These are phyloP conservation scores for Elysia chlorotica DNA, from an alignment of 1,140 invertebrate species.

Conservation along the genomic window DNA sequence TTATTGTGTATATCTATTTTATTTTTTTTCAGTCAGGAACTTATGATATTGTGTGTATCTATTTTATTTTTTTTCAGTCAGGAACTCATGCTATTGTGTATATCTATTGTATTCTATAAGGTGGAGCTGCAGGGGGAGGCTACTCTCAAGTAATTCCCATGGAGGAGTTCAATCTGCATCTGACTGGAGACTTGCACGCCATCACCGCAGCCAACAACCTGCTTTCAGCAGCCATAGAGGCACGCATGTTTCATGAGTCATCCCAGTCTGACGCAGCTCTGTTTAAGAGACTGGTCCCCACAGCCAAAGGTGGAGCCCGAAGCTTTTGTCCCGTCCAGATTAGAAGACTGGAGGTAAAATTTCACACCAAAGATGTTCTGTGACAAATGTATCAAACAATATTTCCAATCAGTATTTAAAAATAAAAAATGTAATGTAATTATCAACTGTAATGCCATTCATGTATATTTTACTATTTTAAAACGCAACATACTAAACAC, in stretches of 20 bases:
- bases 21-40: too few species aligned
- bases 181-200: slow-evolving; percentile 99
- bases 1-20: too few species aligned
- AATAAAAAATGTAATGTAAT: neutral
- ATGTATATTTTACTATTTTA: neutral
- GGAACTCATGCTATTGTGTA: too few species aligned
- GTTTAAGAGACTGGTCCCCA: slow-evolving; percentile 86
- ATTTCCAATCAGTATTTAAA: neutral
- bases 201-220: slow-evolving; percentile 98
- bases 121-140: slow-evolving; percentile 93
- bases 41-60: too few species aligned
- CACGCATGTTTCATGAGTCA: slow-evolving; percentile 94
- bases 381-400: neutral
- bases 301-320: slow-evolving; percentile 74
- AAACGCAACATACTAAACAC: too few species aligned
- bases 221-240: slow-evolving; percentile 84
- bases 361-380: neutral
- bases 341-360: slow-evolving; percentile 69
- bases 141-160: slow-evolving; percentile 97
- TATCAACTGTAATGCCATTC: neutral
- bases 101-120: slow-evolving; percentile 59
- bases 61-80: too few species aligned
- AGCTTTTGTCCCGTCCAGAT: slow-evolving; percentile 84
- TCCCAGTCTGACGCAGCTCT: slow-evolving; percentile 85
- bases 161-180: slow-evolving; percentile 99